phyloP scores from a whole-genome alignment of 2,113 vertebrate genomes.

The Neolamprologus kungweensis region DNA sequence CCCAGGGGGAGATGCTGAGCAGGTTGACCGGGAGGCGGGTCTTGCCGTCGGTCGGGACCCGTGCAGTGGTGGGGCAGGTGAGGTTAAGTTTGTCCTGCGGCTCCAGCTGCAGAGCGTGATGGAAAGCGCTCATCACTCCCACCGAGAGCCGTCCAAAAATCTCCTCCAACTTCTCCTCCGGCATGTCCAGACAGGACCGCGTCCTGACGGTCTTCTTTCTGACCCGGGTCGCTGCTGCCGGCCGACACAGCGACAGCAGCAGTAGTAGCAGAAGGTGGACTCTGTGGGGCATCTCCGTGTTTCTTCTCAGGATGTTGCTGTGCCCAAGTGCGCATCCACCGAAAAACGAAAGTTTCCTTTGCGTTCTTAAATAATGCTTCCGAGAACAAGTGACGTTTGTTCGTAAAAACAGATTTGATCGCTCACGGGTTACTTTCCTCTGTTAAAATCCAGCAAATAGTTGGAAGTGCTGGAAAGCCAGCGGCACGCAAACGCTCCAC shows the following conservation, averaged over 20 bases:
- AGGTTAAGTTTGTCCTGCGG: conserved; percentile 76
- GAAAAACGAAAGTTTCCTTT: not conserved
- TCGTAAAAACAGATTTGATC: not conserved
- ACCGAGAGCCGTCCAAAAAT: conserved; percentile 88
- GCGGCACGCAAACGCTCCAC: not conserved
- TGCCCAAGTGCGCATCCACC: not conserved
- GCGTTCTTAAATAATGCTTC: not conserved
- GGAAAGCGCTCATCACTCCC: conserved; percentile 88
- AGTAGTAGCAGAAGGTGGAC: conserved; percentile 24
- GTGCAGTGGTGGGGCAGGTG: conserved; percentile 74
- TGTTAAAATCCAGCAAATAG: not conserved
- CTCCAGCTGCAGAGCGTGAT: conserved; percentile 87
- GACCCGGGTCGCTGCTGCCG: conserved; percentile 34
- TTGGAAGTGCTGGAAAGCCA: not conserved
- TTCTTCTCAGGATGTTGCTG: not conserved
- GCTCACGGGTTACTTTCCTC: not conserved
- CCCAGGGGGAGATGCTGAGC: conserved; percentile 90
- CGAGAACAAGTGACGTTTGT: not conserved
- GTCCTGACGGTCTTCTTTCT: conserved; percentile 64
- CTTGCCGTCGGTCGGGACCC: conserved; percentile 53
- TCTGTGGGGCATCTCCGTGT: conserved; percentile 30
- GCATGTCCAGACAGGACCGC: conserved; percentile 80
- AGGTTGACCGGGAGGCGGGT: conserved; percentile 81
- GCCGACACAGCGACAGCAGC: not conserved
- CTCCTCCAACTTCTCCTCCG: conserved; percentile 90